phyloP scores from a whole-genome alignment of 2,888 invertebrate species.

The Drosophila formosana region DNA sequence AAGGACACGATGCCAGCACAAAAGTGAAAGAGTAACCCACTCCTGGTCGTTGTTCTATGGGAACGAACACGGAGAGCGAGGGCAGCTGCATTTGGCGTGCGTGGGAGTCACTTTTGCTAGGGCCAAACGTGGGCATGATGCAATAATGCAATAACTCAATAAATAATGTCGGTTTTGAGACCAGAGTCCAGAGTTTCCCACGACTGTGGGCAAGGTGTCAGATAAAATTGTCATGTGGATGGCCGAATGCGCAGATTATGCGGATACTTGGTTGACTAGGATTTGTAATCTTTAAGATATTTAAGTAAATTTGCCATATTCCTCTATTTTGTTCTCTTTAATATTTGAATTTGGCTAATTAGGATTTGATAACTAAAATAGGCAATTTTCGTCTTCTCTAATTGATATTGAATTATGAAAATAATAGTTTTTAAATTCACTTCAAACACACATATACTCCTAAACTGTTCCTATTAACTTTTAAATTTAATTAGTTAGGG shows the following conservation, averaged over 20 bases:
- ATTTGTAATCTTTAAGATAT: too few species aligned
- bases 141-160: slow-evolving; percentile 38
- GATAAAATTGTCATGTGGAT: slow-evolving; percentile 9
- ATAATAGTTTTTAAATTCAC: too few species aligned
- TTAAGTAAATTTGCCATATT: too few species aligned
- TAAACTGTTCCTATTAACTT: too few species aligned
- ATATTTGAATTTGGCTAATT: too few species aligned
- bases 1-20: slow-evolving; percentile 47
- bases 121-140: slow-evolving; percentile 63
- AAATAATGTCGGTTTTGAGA: slow-evolving; percentile 23
- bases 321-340: too few species aligned
- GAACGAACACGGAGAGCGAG: slow-evolving; percentile 17
- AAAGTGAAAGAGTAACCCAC: slow-evolving; percentile 60
- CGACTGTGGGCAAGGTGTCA: slow-evolving; percentile 50
- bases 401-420: too few species aligned
- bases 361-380: too few species aligned
- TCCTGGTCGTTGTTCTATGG: slow-evolving; percentile 23
- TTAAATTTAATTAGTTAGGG: too few species aligned
- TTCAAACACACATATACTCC: too few species aligned
- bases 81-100: slow-evolving; percentile 73
- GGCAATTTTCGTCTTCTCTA: too few species aligned
- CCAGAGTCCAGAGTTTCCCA: slow-evolving; percentile 51
- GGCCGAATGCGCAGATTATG: neutral
- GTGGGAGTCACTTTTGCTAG: slow-evolving; percentile 69
- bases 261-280: too few species aligned